These are phyloP conservation scores for Eulemur rubriventer DNA, from an alignment of 2,797 vertebrate species.

Conservation along the genomic window DNA sequence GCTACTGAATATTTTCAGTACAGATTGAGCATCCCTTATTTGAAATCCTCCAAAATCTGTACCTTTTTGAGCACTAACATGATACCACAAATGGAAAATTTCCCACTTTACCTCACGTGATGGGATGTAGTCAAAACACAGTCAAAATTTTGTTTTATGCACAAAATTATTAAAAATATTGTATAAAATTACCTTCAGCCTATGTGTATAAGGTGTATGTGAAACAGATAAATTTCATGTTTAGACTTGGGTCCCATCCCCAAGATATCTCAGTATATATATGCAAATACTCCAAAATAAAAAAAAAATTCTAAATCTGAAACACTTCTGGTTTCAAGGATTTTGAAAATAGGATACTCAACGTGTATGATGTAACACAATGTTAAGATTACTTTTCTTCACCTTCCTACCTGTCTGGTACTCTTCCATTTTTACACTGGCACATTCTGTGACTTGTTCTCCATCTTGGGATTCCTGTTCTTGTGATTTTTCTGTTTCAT, in stretches of 20 bases:
- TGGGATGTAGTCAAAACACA: too few species aligned
- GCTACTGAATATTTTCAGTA: background rate
- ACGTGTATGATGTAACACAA: background rate
- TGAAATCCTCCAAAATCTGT: background rate
- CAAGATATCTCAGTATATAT: background rate
- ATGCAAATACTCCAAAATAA: background rate
- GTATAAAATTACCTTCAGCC: background rate
- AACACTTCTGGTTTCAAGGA: background rate
- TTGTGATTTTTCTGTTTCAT: slow-evolving; percentile 81
- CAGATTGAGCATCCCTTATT: background rate
- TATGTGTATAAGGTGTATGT: background rate
- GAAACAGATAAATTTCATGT: background rate
- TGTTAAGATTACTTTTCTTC: background rate
- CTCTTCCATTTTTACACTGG: slow-evolving; percentile 74
- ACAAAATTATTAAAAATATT: background rate
- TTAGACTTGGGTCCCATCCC: background rate
- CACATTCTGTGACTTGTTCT: slow-evolving; percentile 67
- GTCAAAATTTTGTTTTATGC: background rate
- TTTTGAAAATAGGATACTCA: background rate
- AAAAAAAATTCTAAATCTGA: background rate
- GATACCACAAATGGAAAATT: background rate
- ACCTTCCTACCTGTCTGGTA: slow-evolving; percentile 78
- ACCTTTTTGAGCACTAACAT: background rate
- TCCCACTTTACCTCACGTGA: background rate
- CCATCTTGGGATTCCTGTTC: slow-evolving; percentile 79